Percentiles rank a stretch among this genome's conserved stretches.
These are phyloP conservation scores for Oscheius sp. DNA, from an alignment of 2,888 invertebrate species.

Conservation along the genomic window DNA sequence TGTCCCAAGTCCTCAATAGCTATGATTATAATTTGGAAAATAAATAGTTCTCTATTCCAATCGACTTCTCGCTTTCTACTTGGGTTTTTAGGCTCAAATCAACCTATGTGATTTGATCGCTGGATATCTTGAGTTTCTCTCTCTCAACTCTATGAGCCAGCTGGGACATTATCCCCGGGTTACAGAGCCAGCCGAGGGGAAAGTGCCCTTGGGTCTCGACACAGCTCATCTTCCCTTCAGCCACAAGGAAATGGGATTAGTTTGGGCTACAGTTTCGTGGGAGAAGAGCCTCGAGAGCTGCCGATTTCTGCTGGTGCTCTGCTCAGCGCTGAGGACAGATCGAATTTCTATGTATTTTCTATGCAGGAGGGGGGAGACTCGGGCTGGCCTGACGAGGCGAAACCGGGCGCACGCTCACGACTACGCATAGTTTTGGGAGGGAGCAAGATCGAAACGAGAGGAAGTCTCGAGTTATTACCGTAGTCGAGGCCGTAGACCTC, in stretches of 20 bases:
- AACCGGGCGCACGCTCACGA: conserved; percentile 29
- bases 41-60: conserved; percentile 7
- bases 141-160: too few relatives aligned
- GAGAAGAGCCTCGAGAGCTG: neutral
- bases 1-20: too few relatives aligned
- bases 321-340: conserved; percentile 9
- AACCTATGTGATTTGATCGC: too few relatives aligned
- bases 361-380: conserved; percentile 13
- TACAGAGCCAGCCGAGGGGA: too few relatives aligned
- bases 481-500: too few relatives aligned
- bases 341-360: conserved; percentile 32
- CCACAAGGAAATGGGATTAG: neutral
- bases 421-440: conserved; percentile 17
- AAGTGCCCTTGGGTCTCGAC: too few relatives aligned
- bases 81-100: too few relatives aligned
- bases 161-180: too few relatives aligned
- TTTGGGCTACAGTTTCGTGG: neutral
- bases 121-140: too few relatives aligned
- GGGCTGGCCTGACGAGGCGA: neutral
- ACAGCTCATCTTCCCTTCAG: too few relatives aligned
- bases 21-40: too few relatives aligned
- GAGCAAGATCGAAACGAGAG: neutral
- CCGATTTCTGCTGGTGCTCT: neutral
- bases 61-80: neutral
- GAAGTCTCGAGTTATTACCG: too few relatives aligned